phyloP scores from a whole-genome alignment of 2,888 invertebrate genomes.

The Drosophila birchii region DNA sequence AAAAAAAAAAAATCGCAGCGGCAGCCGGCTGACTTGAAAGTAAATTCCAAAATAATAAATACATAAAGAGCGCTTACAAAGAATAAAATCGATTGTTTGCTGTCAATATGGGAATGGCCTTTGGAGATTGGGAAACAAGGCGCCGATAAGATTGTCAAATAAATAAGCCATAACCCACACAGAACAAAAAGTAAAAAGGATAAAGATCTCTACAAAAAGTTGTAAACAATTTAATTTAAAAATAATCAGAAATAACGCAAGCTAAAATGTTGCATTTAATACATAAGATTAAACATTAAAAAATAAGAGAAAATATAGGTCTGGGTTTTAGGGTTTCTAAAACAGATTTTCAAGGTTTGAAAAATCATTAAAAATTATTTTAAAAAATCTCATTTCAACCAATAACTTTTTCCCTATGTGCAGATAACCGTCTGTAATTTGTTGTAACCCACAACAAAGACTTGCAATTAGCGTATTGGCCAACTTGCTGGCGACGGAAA shows the following conservation, averaged over 20 bases:
- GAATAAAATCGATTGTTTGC: conserved; percentile 67
- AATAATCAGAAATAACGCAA: too few relatives aligned
- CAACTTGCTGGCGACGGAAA: conserved; percentile 36
- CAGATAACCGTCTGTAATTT: conserved; percentile 4
- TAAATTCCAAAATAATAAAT: conserved; percentile 33
- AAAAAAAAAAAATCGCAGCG: neutral
- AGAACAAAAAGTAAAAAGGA: neutral
- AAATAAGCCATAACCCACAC: conserved; percentile 23
- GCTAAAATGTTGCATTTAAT: neutral
- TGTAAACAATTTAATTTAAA: neutral
- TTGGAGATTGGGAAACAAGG: conserved; percentile 41
- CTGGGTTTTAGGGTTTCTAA: too few relatives aligned
- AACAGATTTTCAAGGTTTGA: neutral
- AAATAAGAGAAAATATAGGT: neutral
- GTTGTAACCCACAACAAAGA: conserved; percentile 25
- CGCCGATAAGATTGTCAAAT: conserved; percentile 59
- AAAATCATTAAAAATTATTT: neutral
- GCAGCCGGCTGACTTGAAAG: conserved; percentile 64
- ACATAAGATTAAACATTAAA: neutral
- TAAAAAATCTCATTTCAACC: neutral
- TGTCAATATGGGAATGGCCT: conserved; percentile 45
- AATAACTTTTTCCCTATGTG: neutral
- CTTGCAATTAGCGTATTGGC: conserved; percentile 36
- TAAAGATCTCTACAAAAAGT: neutral
- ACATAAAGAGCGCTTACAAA: conserved; percentile 46